Evolutionary conservation across 2,797 vertebrate genomes (phyloP), one percentile per base, ranked within the genome.

Genomic region (Synanceia verrucosa): DNA sequence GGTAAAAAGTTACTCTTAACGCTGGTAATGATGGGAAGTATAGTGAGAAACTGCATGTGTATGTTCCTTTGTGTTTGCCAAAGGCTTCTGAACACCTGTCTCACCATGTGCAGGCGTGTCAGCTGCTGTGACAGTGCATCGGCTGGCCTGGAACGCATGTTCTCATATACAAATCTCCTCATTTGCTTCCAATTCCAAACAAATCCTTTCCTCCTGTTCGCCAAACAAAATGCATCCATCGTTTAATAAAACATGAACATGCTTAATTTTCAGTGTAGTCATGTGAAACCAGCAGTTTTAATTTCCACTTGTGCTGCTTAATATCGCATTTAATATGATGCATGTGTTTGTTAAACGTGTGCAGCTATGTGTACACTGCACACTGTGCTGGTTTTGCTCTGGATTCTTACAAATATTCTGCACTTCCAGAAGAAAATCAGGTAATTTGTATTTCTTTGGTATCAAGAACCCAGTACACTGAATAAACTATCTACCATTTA

Each of bases 241-340:
- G 44, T 65, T 82, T 72, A 76, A 73, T 71, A 67, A 83, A 84
- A 77, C 70, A 72, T 47, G 65, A 75, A 60, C 57, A 9, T 5
- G 19, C 28, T 64, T 56, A 28, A 39, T 77, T 44, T 68, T 6
- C 47, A 28, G 10, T 1, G 65, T 39, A 28, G 65, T 24, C 66
- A 13, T 21, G 58, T 66, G 70, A 79, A 68, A 72, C 52, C 23
- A 28, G 9, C 59, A 12, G 46, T 33, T 78, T 76, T 51, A 68
- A 66, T 62, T 18, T 65, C 61, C 66, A 55, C 37, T 44, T 43
- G 62, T 44, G 65, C 59, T 73, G 83, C 57, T 70, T 70, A 60
- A 81, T 53, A 41, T 24, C 46, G 59, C 59, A 61, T 82, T 71
- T 75, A 65, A 68, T 51, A 10, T 14, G 48, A 58, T 12, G 28